Conservation (phyloP, 2,797 vertebrate genomes). For the Hirundo rustica region DNA sequence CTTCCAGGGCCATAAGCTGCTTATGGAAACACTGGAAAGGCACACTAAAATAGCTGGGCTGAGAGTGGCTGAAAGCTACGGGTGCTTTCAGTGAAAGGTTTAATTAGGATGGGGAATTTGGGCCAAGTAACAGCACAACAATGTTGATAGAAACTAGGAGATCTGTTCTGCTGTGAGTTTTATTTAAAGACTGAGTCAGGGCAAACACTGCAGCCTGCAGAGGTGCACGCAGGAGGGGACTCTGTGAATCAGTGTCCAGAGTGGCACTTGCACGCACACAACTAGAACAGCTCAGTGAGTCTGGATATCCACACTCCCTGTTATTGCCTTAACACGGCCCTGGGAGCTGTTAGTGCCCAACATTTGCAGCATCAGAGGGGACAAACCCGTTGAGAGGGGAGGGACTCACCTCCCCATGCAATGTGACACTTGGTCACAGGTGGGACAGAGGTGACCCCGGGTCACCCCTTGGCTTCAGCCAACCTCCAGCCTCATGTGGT, state of each 20-base stretch:
- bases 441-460: not conserved
- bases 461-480: not conserved
- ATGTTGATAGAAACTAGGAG: not conserved
- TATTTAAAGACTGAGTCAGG: not conserved
- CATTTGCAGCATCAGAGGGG: not conserved
- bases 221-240: not conserved
- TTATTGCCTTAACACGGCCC: not conserved
- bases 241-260: not conserved
- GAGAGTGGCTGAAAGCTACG: not conserved
- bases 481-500: rapidly evolving
- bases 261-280: no score
- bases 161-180: not conserved
- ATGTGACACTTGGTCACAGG: rapidly evolving
- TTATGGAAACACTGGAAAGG: not conserved
- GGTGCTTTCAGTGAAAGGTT: not conserved
- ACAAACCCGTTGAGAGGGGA: not conserved
- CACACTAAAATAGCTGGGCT: not conserved
- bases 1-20: not conserved
- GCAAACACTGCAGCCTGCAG: not conserved
- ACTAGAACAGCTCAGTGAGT: rapidly evolving
- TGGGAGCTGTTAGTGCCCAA: not conserved
- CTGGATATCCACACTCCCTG: not conserved
- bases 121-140: not conserved
- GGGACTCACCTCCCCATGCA: not conserved
- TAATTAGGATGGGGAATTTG: not conserved